phyloP scores from a whole-genome alignment of 2,113 vertebrate genomes.

The Alligator mississippiensis region DNA sequence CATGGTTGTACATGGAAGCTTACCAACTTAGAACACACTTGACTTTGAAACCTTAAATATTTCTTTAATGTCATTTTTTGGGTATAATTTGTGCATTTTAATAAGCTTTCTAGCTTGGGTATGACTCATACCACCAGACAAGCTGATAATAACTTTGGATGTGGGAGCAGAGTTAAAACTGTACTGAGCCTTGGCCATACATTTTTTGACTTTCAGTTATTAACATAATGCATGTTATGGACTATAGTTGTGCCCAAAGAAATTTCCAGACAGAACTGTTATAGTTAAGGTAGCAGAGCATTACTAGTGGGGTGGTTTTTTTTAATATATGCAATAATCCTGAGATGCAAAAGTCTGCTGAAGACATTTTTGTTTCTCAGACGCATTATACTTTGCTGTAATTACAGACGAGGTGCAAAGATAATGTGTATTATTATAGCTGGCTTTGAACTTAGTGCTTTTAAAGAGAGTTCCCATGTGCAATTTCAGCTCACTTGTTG shows the following conservation, averaged over 20 bases:
- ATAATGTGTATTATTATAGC: slow-evolving; percentile 47
- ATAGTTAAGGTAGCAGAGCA: not conserved
- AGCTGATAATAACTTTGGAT: slow-evolving; percentile 25
- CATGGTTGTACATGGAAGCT: not conserved
- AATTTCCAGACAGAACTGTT: not conserved
- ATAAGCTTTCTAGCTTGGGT: not conserved
- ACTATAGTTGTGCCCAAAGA: not conserved
- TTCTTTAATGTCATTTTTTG: accelerated
- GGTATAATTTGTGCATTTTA: not conserved
- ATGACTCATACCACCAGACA: not conserved
- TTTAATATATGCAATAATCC: not conserved
- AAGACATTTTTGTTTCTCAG: not conserved
- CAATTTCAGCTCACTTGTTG: not conserved
- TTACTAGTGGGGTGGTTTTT: not conserved
- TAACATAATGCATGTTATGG: not conserved
- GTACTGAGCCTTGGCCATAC: not conserved
- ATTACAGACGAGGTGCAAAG: slow-evolving; percentile 37
- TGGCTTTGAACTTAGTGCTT: slow-evolving; percentile 54
- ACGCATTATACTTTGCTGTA: slow-evolving; percentile 22
- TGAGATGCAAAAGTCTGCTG: not conserved
- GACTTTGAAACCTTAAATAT: not conserved
- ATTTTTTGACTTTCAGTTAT: not conserved
- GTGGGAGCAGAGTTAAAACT: not conserved
- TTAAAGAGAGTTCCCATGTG: slow-evolving; percentile 29
- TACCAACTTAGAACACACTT: not conserved